Evolutionary conservation across 2,113 vertebrate genomes (phyloP), one percentile per base, ranked within the genome.

Genomic region (Oryzias woworae): DNA sequence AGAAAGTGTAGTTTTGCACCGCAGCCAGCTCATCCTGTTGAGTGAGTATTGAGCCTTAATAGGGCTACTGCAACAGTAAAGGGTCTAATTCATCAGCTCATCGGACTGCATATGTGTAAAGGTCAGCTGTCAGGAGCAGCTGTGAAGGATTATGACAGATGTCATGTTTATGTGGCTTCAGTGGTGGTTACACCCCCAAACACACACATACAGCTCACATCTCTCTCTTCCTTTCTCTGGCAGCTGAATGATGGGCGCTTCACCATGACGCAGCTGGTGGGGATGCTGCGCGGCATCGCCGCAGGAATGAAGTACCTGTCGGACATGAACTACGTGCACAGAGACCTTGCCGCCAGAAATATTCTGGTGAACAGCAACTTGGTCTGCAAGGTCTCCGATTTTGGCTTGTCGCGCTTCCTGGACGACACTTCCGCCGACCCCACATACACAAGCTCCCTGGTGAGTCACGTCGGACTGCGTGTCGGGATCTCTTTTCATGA

Each of bases 351-450:
- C 0, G 96, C 96, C 48, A 93, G 96, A 50, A 98, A 98, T 72
- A 97, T 98, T 78, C 92, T 98, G 24, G 96, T 98, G 87, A 98
- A 98, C 90, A 98, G 96, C 90, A 98, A 98, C 88, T 85, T 98
- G 89, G 96, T 98, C 78, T 98, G 96, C 94, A 98, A 98, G 88
- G 96, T 98, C 45, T 98, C 96, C 0, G 96, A 98, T 89, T 98
- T 98, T 0, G 96, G 96, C 56, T 92, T 98, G 66, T 98, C 96
- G 0, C 95, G 96, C 69, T 98, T 98, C 59, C 85, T 98, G 87
- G 96, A 98, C 52, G 96, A 98, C 1, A 96, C 96, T 48, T 94
- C 96, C 0, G 90, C 95, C 0, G 96, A 98, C 67, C 95, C 96
- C 52, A 98, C 96, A 72, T 98, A 98, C 87, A 98, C 95, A 28